phyloP scores from a whole-genome alignment of 2,888 invertebrate species.

The Teleogryllus oceanicus region DNA sequence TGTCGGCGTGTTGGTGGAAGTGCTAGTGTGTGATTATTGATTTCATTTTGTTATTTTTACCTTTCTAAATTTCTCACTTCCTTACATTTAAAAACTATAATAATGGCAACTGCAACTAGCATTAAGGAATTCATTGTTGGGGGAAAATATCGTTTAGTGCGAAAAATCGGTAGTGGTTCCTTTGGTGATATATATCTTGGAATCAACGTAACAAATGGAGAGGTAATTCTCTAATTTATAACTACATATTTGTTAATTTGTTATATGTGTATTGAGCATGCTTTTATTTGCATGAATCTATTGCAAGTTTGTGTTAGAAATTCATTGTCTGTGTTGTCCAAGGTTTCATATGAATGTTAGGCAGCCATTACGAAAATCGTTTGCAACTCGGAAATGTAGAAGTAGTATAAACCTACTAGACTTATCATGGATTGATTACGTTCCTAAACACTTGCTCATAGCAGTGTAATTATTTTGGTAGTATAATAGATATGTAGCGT shows the following conservation, averaged over 20 bases:
- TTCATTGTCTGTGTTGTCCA: not conserved
- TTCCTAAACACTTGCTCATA: no score
- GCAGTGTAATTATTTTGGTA: no score
- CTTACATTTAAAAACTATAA: constrained; percentile 30
- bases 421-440: no score
- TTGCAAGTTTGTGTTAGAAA: not conserved
- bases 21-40: constrained; percentile 47
- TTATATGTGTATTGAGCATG: not conserved
- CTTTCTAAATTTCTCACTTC: constrained; percentile 34
- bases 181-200: constrained; percentile 99
- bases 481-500: no score
- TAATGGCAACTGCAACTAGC: constrained; percentile 33
- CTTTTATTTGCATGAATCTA: not conserved
- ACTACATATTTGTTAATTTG: not conserved
- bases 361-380: constrained; percentile 3
- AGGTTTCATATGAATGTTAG: not conserved
- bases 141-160: constrained; percentile 89
- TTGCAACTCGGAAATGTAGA: not conserved
- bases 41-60: constrained; percentile 37
- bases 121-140: constrained; percentile 76
- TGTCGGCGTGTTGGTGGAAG: constrained; percentile 57
- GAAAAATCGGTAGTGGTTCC: constrained; percentile 98
- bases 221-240: constrained; percentile 57
- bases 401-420: not conserved
- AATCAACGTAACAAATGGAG: constrained; percentile 84